Evolutionary conservation across 1,140 invertebrate genomes (phyloP).

Genomic region (Rhagoletis zephyria): DNA sequence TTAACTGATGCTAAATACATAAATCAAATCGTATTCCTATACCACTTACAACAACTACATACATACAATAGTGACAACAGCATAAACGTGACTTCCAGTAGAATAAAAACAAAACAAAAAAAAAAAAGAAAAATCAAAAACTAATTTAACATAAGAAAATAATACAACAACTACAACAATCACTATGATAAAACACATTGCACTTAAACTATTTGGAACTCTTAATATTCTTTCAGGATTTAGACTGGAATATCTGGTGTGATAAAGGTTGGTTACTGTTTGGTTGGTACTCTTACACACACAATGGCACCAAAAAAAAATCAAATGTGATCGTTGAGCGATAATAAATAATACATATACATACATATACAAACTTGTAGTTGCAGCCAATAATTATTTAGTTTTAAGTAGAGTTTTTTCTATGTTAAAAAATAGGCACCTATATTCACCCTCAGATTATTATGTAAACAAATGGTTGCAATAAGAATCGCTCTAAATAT

Average conservation of each 20-base stretch:
- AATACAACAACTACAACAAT: not conserved
- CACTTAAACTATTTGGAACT: constrained; percentile 59
- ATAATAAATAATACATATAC: not conserved
- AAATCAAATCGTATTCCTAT: constrained; percentile 32
- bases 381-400: not conserved
- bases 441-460: not conserved
- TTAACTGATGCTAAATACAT: constrained; percentile 39
- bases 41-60: not conserved
- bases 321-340: not conserved
- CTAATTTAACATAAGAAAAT: not conserved
- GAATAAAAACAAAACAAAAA: not conserved
- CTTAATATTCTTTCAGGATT: constrained; percentile 67
- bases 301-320: not conserved
- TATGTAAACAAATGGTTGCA: not conserved
- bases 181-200: constrained; percentile 53
- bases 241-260: constrained; percentile 72
- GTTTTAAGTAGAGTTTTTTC: not conserved
- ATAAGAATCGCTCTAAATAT: not conserved
- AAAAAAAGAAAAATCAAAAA: constrained; percentile 40
- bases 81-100: not conserved
- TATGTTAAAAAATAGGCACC: constrained; percentile 26
- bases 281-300: constrained; percentile 16
- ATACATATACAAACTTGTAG: not conserved
- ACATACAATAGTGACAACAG: not conserved
- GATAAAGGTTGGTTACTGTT: constrained; percentile 69